Evolutionary conservation across 2,797 vertebrate species (phyloP).

Genomic region (Trachurus trachurus): DNA sequence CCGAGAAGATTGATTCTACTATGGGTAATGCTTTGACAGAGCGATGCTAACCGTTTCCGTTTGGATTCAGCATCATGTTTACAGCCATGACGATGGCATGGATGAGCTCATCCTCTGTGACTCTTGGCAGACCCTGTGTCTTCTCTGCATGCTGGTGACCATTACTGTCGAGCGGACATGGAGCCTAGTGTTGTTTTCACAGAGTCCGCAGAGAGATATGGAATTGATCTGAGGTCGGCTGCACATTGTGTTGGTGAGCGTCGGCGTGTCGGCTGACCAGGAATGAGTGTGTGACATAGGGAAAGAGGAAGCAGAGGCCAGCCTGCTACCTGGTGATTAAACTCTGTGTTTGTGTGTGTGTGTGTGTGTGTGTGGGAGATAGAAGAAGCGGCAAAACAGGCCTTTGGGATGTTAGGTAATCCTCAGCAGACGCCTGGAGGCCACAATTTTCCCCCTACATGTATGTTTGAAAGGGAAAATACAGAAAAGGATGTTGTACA

Average conservation of each 20-base stretch:
- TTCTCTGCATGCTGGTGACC: background rate
- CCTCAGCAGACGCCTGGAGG: constrained; percentile 37
- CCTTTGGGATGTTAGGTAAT: constrained; percentile 58
- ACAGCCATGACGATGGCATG: background rate
- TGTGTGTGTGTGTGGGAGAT: constrained; percentile 18
- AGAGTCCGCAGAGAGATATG: constrained; percentile 32
- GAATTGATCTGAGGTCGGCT: constrained; percentile 50
- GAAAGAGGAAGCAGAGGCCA: constrained; percentile 62
- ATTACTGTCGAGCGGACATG: constrained; percentile 10
- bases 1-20: background rate
- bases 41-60: background rate
- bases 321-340: constrained; percentile 75
- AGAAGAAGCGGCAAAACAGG: constrained; percentile 49
- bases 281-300: constrained; percentile 45
- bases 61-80: background rate
- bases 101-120: background rate
- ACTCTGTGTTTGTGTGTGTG: constrained; percentile 14
- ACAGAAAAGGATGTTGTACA: background rate
- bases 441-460: background rate
- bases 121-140: background rate
- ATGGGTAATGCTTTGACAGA: background rate
- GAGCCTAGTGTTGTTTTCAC: constrained; percentile 49
- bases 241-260: constrained; percentile 42
- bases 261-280: constrained; percentile 8
- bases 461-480: constrained; percentile 32